Base-by-base conservation (phyloP, 1,140 invertebrate species). In the Harlomillsia oculata region DNA sequence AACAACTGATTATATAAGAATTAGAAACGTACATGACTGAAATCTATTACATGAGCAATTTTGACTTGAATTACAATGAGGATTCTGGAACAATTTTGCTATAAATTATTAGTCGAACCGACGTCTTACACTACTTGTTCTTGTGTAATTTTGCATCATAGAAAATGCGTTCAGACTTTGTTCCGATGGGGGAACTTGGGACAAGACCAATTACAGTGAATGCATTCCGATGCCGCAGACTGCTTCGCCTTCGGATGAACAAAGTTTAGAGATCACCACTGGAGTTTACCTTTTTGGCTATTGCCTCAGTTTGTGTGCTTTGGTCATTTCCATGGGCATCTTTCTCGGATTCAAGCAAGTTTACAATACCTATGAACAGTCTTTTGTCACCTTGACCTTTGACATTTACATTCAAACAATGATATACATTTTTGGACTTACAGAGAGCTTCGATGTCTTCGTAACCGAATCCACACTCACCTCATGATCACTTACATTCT, bases 391-490 rank as follows among this genome's bases (percentile, higher is more conserved):
- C n/a, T n/a, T n/a, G n/a, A n/a, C n/a, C n/a, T n/a, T n/a, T n/a
- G n/a, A n/a, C n/a, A n/a, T n/a, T n/a, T n/a, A n/a, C n/a, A n/a
- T n/a, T n/a, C n/a, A n/a, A n/a, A 45, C 39, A 44, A 9, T 39
- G 9, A 39, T 28, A 9, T 40, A 28, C 50, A 26, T 14, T 28
- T 48, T 21, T 40, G 52, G 4, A 13, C 16, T 53, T 49, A 32
- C 80, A 95, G 91, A 72, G 90, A 93, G 71, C 77, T 96, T 14
- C 77, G 87, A 68, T 94, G 90, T 72, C 75, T 94, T 37, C 78
- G 89, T 56, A 94, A 95, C 71, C 89, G 82, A 62, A 94, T 97
- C 67, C 89, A 93, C 67, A 87, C 85, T 57, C 87, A 93, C 73
- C 75, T 93, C 14, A 89, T 92, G 79, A 78, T 84, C 40, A 87